These are phyloP conservation scores for Gila orcuttii DNA, from an alignment of 2,113 vertebrate species.

Conservation along the genomic window DNA sequence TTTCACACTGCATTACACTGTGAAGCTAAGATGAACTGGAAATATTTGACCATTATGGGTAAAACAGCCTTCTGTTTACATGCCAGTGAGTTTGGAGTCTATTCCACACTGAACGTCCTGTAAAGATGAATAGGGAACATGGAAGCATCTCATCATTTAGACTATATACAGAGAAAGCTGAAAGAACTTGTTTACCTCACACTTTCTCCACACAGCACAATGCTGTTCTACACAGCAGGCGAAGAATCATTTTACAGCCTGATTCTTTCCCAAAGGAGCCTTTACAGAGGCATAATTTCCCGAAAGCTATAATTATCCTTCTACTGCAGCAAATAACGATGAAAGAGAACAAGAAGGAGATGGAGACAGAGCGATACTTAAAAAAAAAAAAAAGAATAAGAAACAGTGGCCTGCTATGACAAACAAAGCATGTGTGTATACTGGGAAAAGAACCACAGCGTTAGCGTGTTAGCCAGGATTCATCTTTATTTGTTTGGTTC, in stretches of 20 bases:
- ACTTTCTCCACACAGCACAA: not conserved
- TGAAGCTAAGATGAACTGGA: not conserved
- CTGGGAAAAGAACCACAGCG: not conserved
- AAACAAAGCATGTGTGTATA: conserved; percentile 1
- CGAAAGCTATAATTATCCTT: conserved; percentile 36
- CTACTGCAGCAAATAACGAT: conserved; percentile 27
- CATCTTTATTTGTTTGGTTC: not conserved
- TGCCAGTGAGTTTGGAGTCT: not conserved
- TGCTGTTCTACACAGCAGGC: not conserved
- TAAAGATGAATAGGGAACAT: not conserved
- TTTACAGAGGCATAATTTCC: conserved; percentile 31
- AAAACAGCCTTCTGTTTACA: conserved; percentile 9
- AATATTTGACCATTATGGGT: not conserved
- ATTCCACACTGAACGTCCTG: not conserved
- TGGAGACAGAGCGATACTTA: not conserved
- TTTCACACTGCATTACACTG: not conserved
- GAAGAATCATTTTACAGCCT: conserved; percentile 4
- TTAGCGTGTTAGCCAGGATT: not conserved
- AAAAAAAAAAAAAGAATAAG: not conserved
- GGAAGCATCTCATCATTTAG: not conserved
- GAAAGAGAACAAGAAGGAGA: conserved; percentile 1
- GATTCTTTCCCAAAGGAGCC: conserved; percentile 16
- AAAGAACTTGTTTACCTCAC: conserved; percentile 35
- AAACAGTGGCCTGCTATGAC: not conserved
- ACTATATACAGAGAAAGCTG: not conserved